Percentiles rank a stretch among this genome's conserved stretches.
phyloP scores from a whole-genome alignment of 1,140 invertebrate genomes.

The Drosophila burlai region DNA sequence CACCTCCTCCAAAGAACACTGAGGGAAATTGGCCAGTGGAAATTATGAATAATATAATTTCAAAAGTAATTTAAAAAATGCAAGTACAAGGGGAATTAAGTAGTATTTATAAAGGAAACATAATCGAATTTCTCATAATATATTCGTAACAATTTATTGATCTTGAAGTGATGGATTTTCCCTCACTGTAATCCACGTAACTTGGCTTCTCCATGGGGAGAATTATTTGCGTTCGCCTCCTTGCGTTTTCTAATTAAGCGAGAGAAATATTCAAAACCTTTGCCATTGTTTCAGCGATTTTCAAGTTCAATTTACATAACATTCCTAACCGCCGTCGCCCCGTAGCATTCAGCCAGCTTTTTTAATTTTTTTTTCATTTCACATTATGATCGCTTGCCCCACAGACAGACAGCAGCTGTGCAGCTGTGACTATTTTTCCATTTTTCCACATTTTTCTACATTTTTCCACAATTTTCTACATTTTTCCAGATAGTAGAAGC shows the following conservation, averaged over 20 bases:
- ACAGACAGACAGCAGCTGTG: conserved; percentile 20
- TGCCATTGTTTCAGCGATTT: conserved; percentile 79
- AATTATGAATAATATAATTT: not conserved
- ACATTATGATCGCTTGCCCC: conserved; percentile 34
- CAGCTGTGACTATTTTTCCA: conserved; percentile 27
- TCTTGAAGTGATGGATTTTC: not conserved
- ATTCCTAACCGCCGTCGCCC: conserved; percentile 64
- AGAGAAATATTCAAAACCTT: conserved; percentile 80
- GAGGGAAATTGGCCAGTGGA: not conserved
- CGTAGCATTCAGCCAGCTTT: conserved; percentile 44
- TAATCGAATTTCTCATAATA: not conserved
- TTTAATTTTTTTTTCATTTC: conserved; percentile 28
- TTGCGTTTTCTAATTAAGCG: conserved; percentile 80
- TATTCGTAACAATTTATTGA: not conserved
- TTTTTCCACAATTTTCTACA: too few species aligned
- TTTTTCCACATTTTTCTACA: not conserved
- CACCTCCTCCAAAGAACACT: conserved; percentile 55
- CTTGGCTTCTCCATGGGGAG: conserved; percentile 46
- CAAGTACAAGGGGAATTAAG: not conserved
- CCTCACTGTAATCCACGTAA: conserved; percentile 33
- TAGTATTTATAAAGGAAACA: not conserved
- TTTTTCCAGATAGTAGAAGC: conserved; percentile 55
- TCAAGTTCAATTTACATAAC: conserved; percentile 82
- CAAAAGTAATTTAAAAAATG: not conserved
- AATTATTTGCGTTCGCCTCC: conserved; percentile 78